phyloP scores from a whole-genome alignment of 2,888 invertebrate species.

The Oligia fasciuncula region DNA sequence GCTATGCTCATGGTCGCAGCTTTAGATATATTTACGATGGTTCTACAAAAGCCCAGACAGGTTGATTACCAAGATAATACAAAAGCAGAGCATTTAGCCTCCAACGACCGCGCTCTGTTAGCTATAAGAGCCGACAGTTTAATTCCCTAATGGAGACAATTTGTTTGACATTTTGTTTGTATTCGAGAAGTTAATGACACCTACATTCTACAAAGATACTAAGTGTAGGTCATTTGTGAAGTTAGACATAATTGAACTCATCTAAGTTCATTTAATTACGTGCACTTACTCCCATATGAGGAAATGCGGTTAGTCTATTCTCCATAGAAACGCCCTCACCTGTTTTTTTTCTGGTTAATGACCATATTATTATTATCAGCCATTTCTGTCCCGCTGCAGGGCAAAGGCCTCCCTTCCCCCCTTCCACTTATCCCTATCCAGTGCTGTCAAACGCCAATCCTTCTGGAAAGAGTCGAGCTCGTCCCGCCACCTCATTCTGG shows the following conservation, averaged over 20 bases:
- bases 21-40: conserved; percentile 17
- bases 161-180: conserved; percentile 5
- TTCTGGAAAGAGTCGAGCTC: too few species aligned
- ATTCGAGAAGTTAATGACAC: neutral
- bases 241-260: neutral
- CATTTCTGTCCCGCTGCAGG: too few species aligned
- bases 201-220: neutral
- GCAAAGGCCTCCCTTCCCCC: too few species aligned
- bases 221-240: neutral
- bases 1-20: neutral
- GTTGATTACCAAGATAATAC: conserved; percentile 17
- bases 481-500: too few species aligned
- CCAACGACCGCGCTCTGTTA: conserved; percentile 18
- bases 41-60: neutral
- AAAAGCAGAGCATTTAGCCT: neutral
- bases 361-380: too few species aligned
- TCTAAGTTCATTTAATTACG: neutral
- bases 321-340: too few species aligned
- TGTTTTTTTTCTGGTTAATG: too few species aligned
- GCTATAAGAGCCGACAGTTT: neutral
- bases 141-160: conserved; percentile 8
- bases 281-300: neutral
- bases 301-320: too few species aligned
- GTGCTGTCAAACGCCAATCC: too few species aligned
- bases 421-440: too few species aligned